These are phyloP conservation scores for Furcula furcula DNA, from an alignment of 2,888 invertebrate species.

Conservation along the genomic window DNA sequence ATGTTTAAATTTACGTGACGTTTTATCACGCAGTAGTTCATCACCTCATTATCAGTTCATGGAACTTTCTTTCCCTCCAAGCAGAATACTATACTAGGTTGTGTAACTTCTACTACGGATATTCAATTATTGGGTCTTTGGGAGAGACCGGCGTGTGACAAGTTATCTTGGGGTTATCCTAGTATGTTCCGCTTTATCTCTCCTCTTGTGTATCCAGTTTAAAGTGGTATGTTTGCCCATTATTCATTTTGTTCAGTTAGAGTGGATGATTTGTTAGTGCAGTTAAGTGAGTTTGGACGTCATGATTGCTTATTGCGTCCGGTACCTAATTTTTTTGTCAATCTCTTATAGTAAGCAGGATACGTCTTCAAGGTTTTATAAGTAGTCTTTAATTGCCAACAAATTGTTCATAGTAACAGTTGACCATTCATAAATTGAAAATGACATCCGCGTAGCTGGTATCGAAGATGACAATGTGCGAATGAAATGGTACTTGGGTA, in stretches of 20 bases:
- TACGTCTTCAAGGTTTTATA: too few species aligned
- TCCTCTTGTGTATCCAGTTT: constrained; percentile 14
- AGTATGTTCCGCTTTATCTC: constrained; percentile 13
- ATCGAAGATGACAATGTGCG: constrained; percentile 53
- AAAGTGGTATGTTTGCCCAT: constrained; percentile 15
- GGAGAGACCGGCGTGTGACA: not conserved
- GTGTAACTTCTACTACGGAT: constrained; percentile 13
- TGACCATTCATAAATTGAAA: too few species aligned
- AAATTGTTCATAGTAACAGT: too few species aligned
- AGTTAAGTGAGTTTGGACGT: constrained; percentile 2
- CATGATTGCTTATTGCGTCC: not conserved
- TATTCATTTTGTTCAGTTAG: constrained; percentile 8
- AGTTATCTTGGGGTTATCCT: constrained; percentile 4
- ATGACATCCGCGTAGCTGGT: constrained; percentile 15
- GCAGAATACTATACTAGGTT: constrained; percentile 5
- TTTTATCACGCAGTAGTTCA: constrained; percentile 5
- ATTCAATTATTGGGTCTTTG: constrained; percentile 2
- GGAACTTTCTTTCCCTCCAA: constrained; percentile 21
- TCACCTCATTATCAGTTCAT: constrained; percentile 22
- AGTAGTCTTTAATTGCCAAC: too few species aligned
- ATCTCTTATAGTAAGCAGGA: too few species aligned
- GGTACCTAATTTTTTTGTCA: constrained; percentile 7
- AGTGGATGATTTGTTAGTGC: constrained; percentile 17
- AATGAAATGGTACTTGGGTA: constrained; percentile 40
- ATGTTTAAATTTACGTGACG: constrained; percentile 12